A percentile compares a stretch with the other conserved stretches of the same genome.
phyloP scores from a whole-genome alignment of 1,140 invertebrate genomes.

The Zaprionus ghesquierei region DNA sequence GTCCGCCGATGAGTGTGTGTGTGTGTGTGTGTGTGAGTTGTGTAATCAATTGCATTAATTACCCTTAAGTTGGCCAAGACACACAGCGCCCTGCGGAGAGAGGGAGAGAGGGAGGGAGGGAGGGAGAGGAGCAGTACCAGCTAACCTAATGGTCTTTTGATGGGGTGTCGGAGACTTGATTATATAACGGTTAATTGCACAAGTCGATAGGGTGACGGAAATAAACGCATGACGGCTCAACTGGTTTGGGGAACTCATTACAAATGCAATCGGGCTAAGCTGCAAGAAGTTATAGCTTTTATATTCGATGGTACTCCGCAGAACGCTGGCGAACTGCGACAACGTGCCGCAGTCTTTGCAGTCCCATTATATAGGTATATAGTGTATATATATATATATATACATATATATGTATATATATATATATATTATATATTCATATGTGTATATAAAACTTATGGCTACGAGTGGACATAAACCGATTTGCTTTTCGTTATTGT shows the following conservation, averaged over 20 bases:
- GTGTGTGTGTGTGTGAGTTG: conserved; percentile 33
- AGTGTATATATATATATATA: conserved; percentile 16
- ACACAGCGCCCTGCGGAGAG: conserved; percentile 45
- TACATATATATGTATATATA: conserved; percentile 20
- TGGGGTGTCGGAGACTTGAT: conserved; percentile 8
- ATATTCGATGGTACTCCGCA: too few relatives aligned
- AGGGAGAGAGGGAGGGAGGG: too few relatives aligned
- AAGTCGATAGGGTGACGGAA: neutral
- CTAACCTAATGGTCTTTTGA: conserved; percentile 22
- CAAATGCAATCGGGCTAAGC: neutral
- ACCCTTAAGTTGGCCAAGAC: conserved; percentile 69
- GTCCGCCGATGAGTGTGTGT: conserved; percentile 38
- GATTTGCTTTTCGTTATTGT: conserved; percentile 65
- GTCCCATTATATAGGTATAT: conserved; percentile 23
- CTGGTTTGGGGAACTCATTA: neutral
- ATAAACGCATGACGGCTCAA: neutral
- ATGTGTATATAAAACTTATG: conserved; percentile 62
- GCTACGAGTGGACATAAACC: conserved; percentile 75
- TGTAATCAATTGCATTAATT: conserved; percentile 78
- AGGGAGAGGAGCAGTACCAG: too few relatives aligned
- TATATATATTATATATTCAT: conserved; percentile 44
- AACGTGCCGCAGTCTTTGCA: conserved; percentile 5
- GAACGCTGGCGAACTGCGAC: conserved; percentile 12
- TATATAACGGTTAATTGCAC: conserved; percentile 12
- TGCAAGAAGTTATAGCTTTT: neutral